Evolutionary conservation across 2,888 invertebrate genomes (phyloP).

Genomic region (Phalera bucephala): DNA sequence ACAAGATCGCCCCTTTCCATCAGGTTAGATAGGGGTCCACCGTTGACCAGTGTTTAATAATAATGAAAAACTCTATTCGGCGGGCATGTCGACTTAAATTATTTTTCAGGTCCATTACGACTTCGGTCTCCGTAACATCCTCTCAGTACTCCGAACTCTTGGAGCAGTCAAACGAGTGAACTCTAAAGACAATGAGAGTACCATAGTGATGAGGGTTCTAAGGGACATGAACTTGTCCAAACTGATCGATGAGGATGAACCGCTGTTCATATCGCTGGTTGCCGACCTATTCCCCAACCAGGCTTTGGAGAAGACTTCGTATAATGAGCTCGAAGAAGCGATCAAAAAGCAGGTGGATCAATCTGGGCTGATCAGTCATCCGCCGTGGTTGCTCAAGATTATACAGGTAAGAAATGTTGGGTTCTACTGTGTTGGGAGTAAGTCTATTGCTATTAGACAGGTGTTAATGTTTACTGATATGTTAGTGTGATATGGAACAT

Average conservation of each 20-base stretch:
- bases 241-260: constrained; percentile 98
- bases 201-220: constrained; percentile 98
- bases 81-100: no score
- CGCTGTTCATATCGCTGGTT: constrained; percentile 97
- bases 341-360: constrained; percentile 92
- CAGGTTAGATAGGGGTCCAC: no score
- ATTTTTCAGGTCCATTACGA: constrained; percentile 94
- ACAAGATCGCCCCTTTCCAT: no score
- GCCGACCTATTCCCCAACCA: constrained; percentile 98
- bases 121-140: constrained; percentile 96
- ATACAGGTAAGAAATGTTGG: constrained; percentile 86
- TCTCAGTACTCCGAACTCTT: constrained; percentile 95
- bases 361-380: constrained; percentile 92
- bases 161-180: constrained; percentile 96
- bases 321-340: constrained; percentile 94
- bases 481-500: no score
- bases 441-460: no score
- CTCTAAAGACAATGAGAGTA: constrained; percentile 95
- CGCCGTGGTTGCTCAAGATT: constrained; percentile 97
- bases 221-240: constrained; percentile 99
- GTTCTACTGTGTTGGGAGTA: no score
- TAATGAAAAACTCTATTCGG: no score
- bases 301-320: constrained; percentile 93
- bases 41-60: no score
- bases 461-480: no score